Base-by-base conservation (phyloP, 2,113 vertebrate genomes). In the Eclectus roratus region DNA sequence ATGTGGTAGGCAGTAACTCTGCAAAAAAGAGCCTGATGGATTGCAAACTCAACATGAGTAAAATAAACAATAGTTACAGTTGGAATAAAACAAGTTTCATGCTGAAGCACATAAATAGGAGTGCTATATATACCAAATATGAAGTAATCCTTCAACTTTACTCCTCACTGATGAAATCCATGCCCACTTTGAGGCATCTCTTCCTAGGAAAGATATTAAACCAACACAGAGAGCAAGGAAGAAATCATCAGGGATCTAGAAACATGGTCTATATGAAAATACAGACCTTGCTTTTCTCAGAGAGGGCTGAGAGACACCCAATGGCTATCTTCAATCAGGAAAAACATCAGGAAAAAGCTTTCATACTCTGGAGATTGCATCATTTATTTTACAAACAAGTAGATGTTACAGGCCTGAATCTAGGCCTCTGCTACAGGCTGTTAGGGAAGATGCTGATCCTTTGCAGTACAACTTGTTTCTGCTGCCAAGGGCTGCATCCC, bases 401-500 rank as follows among this genome's bases (percentile, higher is more conserved):
- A n/a, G 39, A n/a, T 11, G 2, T 33, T 47, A 35, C 15, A 31
- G 27, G 12, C 21, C 53, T 80, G 41, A 55, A 61, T 46, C 21
- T 33, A 56, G 50, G 72, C 16, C 53, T 73, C 1, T 58, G 0
- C 25, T n/a, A 27, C 17, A 60, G 44, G 44, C 39, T 53, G 16
- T 55, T 37, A 28, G 80, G 35, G 46, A 49, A 49, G 80, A 28
- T 61, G 39, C 44, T 39, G 50, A 33, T 39, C 35, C 58, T 46
- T 53, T 33, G n/a, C 37, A 56, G 28, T 20, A 52, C 25, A 50
- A 7, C 28, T 63, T 78, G 41, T 43, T 50, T 73, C 27, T 58
- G 23, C 43, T 84, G 37, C 46, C 52, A 29, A 46, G 44, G 21
- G 39, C 21, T 0, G 0, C 1, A 1, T 44, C 35, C 33, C 29